phyloP scores from a whole-genome alignment of 1,140 invertebrate genomes.

The Episyrphus balteatus region DNA sequence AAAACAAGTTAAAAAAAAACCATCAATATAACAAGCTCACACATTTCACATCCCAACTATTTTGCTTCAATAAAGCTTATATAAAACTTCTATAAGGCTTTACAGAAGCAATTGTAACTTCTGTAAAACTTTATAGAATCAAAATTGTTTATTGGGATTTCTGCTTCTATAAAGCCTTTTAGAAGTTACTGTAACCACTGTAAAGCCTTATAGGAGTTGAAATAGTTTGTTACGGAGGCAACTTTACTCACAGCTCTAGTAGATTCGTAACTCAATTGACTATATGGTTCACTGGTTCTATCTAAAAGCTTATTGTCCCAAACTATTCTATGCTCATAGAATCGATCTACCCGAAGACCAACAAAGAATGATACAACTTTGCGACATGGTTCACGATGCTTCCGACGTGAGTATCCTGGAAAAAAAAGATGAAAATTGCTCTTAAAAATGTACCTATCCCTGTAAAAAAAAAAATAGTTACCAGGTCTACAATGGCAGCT shows the following conservation, averaged over 20 bases:
- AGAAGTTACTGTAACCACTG: not conserved
- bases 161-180: too few relatives aligned
- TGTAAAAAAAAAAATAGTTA: slow-evolving; percentile 19
- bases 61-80: too few relatives aligned
- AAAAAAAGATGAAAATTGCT: not conserved
- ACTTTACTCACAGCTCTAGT: slow-evolving; percentile 61
- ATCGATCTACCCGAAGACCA: slow-evolving; percentile 67
- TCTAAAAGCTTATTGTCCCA: slow-evolving; percentile 66
- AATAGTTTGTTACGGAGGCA: not conserved
- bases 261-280: slow-evolving; percentile 71
- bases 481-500: slow-evolving; percentile 78
- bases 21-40: not conserved
- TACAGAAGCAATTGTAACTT: too few relatives aligned
- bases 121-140: too few relatives aligned
- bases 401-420: slow-evolving; percentile 61
- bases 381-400: slow-evolving; percentile 67
- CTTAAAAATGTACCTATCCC: not conserved
- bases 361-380: slow-evolving; percentile 68
- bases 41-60: too few relatives aligned
- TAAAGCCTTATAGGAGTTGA: not conserved
- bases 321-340: slow-evolving; percentile 64
- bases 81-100: too few relatives aligned
- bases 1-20: slow-evolving; percentile 9
- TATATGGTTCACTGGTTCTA: slow-evolving; percentile 66
- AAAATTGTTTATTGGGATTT: not conserved